phyloP scores from a whole-genome alignment of 2,113 vertebrate genomes.

The Nothoprocta pentlandii region DNA sequence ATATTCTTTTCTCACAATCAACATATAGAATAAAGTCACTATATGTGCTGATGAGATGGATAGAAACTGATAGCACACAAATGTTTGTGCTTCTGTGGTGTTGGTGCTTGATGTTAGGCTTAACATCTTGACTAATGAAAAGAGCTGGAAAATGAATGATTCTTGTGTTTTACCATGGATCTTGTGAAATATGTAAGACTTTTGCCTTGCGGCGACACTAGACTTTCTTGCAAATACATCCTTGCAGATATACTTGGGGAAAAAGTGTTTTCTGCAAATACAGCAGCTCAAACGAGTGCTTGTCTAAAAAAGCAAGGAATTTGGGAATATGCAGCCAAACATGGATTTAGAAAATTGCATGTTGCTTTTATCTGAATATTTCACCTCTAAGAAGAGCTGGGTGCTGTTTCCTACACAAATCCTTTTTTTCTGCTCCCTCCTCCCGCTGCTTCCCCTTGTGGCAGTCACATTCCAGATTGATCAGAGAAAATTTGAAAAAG shows the following conservation, averaged over 20 bases:
- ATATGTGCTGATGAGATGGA: not conserved
- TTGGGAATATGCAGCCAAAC: not conserved
- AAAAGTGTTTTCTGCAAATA: not conserved
- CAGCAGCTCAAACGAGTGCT: not conserved
- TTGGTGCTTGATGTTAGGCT: not conserved
- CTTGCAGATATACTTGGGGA: not conserved
- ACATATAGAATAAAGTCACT: not conserved
- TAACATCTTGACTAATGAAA: not conserved
- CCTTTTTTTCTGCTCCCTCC: fast-evolving
- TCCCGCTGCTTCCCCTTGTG: not conserved
- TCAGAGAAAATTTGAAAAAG: too few relatives aligned
- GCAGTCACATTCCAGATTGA: not conserved
- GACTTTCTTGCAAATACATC: not conserved
- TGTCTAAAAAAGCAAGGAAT: not conserved
- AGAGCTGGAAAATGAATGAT: slow-evolving; percentile 13
- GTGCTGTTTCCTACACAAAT: not conserved
- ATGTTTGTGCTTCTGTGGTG: not conserved
- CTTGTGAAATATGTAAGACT: slow-evolving; percentile 7
- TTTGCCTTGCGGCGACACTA: not conserved
- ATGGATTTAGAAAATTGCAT: not conserved
- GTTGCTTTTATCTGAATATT: not conserved
- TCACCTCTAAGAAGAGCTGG: not conserved
- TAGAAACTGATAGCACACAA: not conserved
- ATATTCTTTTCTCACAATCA: not conserved
- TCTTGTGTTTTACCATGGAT: not conserved